A percentile compares a stretch with the other conserved stretches of the same genome.
Evolutionary conservation across 2,797 vertebrate species (phyloP).

Genomic region (Champsocephalus gunnari): DNA sequence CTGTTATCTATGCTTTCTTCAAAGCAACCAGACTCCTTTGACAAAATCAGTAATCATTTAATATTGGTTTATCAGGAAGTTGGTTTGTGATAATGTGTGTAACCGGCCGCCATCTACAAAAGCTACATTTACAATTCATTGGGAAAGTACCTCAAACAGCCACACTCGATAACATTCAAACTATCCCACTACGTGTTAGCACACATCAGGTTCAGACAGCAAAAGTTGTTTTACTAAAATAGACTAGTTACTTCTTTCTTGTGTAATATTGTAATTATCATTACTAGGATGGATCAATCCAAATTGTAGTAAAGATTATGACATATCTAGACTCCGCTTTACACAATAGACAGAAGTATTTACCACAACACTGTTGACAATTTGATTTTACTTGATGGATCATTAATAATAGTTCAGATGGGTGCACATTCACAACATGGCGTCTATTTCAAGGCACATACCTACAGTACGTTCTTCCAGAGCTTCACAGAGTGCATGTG

Average conservation of each 20-base stretch:
- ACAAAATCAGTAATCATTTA: not conserved
- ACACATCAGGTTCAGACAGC: slow-evolving; percentile 5
- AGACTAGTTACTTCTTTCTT: not conserved
- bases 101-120: too few relatives aligned
- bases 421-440: not conserved
- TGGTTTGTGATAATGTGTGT: not conserved
- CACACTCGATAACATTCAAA: not conserved
- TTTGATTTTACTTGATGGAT: not conserved
- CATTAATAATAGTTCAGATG: not conserved
- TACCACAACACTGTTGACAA: not conserved
- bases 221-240: not conserved
- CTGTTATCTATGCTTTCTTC: too few relatives aligned
- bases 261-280: not conserved
- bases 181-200: not conserved
- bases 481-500: slow-evolving; percentile 6
- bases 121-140: too few relatives aligned
- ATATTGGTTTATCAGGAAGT: not conserved
- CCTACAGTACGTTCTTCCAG: slow-evolving; percentile 5
- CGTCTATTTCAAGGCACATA: slow-evolving; percentile 3
- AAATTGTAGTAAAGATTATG: not conserved
- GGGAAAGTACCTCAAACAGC: not conserved
- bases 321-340: not conserved
- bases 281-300: not conserved
- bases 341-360: not conserved
- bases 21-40: not conserved